Base-by-base conservation (phyloP, 1,140 invertebrate genomes). In the Neodiprion pinetum region DNA sequence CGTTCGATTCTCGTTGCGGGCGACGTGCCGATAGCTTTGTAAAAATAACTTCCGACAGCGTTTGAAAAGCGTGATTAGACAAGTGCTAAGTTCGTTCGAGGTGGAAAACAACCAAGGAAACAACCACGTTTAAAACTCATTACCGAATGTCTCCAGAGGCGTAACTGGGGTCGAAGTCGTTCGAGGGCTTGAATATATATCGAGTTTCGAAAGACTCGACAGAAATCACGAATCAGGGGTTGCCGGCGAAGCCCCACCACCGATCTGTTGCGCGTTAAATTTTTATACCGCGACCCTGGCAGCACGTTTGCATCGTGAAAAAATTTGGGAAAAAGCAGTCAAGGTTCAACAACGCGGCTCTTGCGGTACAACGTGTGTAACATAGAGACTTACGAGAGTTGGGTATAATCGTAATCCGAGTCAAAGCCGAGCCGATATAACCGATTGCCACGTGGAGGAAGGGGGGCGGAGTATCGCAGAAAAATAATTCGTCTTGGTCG, bases 211-310 rank as follows among this genome's bases (percentile, higher is more conserved):
- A 61, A 14, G 53, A 7, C n/a, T 12, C 4, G 9, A 61, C 53
- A 5, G 28, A 21, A 3, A 61, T 17, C 11, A 9, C 53, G 28
- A 40, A 40, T 61, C 53, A 61, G 53, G 53, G 53, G 53, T 61
- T 61, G 53, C 11, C 53, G 11, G n/a, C 28, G 28, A 40, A 3
- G 53, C 53, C 53, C 53, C 53, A 12, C 53, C 53, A 61, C 53
- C 11, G n/a, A 8, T 5, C 53, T 61, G 53, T 61, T 17, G 5
- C 53, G 11, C 11, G 11, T 61, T 61, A 12, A 8, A 17, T 61
- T 61, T 61, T 61, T 61, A 17, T 61, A 12, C 53, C 53, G 53
- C n/a, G 53, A 61, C 53, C 53, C 53, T 61, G 53, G 53, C 53
- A 12, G 53, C 53, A 61, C 53, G 53, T 40, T 40, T 61, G 11